Base-by-base conservation (phyloP, 2,113 vertebrate species). In the Ahaetulla prasina region DNA sequence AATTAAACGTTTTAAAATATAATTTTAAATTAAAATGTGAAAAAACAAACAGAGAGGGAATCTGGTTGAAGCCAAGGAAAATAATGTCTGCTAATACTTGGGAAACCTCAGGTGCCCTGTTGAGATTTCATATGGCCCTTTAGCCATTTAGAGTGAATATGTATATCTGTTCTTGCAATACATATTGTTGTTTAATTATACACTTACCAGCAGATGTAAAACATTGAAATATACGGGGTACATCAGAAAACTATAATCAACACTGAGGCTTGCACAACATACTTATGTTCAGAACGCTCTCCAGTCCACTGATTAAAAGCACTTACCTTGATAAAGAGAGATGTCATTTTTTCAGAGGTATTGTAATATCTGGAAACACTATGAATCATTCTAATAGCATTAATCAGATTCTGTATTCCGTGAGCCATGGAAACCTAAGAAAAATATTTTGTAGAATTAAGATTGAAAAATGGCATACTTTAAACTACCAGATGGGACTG, bases 271-370 rank as follows among this genome's bases (percentile, higher is more conserved):
- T 87, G 49, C n/a, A 20, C n/a, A 87, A 25, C 23, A 25, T 86
- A 30, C 27, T 89, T 60, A 27, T 89, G 88, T 14, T 45, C 55
- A 89, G 47, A 47, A 49, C 4, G 30, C 14, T 68, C 45, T 30
- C 57, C 57, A 63, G 47, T 63, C 3, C 27, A 35, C 30, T 47
- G 52, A 47, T 60, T 88, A 63, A 60, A 50, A 88, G 88, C 87
- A 93, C 96, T 93, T 97, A 98, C 98, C 97, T 98, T 98, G 89
- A 98, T 96, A 93, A 98, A 98, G 45, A 99, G 93, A n/a, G 97
- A 97, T 22, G 98, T 98, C 94, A 98, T 98, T 95, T 97, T 97
- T 93, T 98, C 97, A 52, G 96, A 98, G 4, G 98, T 98, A 89
- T 98, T 98, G 94, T 98, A 98, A 89, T 98, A 98, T 39, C 95